Base-by-base conservation (phyloP, 2,888 invertebrate species). In the Deroplatys truncata region DNA sequence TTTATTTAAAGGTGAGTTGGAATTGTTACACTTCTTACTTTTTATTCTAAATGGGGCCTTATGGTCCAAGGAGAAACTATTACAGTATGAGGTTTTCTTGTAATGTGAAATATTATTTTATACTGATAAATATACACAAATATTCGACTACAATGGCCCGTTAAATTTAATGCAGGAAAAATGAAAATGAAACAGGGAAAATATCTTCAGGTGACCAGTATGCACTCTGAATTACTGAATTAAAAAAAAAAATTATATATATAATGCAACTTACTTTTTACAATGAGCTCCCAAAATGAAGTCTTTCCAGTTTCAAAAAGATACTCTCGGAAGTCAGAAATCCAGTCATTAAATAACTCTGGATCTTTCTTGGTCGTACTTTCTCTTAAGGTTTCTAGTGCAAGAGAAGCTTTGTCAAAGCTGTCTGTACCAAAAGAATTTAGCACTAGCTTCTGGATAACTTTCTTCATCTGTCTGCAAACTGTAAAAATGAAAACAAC, bases 341-440 rank as follows among this genome's bases (percentile, higher is more conserved):
- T 35, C 90, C 90, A 91, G 31, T 87, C 84, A 84, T 90, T 90
- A 82, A 88, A 91, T 8, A 86, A 4, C 15, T 29, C 28, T 29
- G 90, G 88, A 83, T 90, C 88, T 28, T 49, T 84, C 9, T 49
- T 84, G 16, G 88, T 31, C 85, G 88, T 89, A 9, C 28, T 86
- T n/a, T 82, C 56, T 43, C 91, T 89, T 16, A 91, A 84, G 16
- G 82, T 28, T 82, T 83, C 82, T 43, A 90, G 82, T 2, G 90
- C 90, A 8, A 82, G 84, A n/a, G 72, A 84, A n/a, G 91, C 90
- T 84, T 90, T 91, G 84, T 83, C 89, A 88, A 90, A 91, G 85
- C 89, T 89, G 28, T 90, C 90, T 49, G 43, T 43, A 49, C 90
- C 90, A 85, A 90, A 90, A 16, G 90, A 90, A 28, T 43, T 83